phyloP scores from a whole-genome alignment of 1,140 invertebrate genomes.

The Diachasma alloeum region DNA sequence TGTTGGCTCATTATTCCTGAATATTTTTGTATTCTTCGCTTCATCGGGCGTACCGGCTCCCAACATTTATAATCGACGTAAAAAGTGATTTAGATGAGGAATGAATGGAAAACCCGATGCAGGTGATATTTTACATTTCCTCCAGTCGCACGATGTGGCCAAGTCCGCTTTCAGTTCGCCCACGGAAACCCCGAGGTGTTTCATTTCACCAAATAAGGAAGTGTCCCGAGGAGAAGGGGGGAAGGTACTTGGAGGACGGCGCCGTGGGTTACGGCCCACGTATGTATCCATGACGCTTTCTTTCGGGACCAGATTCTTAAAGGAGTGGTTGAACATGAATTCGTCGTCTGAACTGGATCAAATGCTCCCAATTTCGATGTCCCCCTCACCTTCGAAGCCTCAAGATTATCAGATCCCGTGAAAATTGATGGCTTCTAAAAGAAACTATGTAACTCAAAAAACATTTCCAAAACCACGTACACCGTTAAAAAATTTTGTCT shows the following conservation, averaged over 20 bases:
- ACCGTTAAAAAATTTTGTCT: too few species aligned
- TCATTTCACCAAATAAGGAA: slow-evolving; percentile 6
- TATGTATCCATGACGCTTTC: background rate
- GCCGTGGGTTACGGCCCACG: background rate
- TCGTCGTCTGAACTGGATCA: too few species aligned
- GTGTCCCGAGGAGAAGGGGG: background rate
- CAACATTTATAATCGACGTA: background rate
- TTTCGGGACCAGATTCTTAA: background rate
- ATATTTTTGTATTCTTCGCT: too few species aligned
- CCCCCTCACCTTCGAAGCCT: background rate
- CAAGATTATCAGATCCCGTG: too few species aligned
- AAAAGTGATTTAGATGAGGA: background rate
- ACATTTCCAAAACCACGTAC: too few species aligned
- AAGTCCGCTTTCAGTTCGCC: background rate
- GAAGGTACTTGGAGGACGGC: background rate
- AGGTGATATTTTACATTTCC: background rate
- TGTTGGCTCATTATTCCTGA: too few species aligned
- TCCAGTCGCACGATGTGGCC: background rate
- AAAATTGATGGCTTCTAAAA: too few species aligned
- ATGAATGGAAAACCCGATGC: background rate
- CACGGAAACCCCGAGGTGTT: background rate
- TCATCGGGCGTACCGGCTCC: too few species aligned
- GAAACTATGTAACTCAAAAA: too few species aligned
- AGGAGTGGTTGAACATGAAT: background rate
- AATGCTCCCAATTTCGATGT: background rate